Percentiles rank a stretch among this genome's conserved stretches.
phyloP scores from a whole-genome alignment of 2,888 invertebrate genomes.

The Ophioninae sp. region DNA sequence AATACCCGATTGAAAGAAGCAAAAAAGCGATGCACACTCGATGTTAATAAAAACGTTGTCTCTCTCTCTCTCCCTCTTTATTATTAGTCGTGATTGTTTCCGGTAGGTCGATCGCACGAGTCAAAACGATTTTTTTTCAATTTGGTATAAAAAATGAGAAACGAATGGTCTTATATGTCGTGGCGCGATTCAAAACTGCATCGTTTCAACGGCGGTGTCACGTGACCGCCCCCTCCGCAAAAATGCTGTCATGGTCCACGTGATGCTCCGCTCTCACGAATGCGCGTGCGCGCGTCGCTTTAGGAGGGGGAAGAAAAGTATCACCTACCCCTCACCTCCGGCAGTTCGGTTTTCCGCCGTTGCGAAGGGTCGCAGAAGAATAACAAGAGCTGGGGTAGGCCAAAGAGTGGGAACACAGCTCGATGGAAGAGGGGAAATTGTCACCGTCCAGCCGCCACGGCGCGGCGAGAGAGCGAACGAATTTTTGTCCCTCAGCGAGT shows the following conservation, averaged over 20 bases:
- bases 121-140: background rate
- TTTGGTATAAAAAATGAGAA: background rate
- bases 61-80: background rate
- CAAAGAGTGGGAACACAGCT: background rate
- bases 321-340: background rate
- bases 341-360: conserved; percentile 14
- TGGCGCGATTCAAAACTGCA: conserved; percentile 42
- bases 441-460: conserved; percentile 12
- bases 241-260: conserved; percentile 46
- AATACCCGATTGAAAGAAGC: background rate
- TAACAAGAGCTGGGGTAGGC: conserved; percentile 16
- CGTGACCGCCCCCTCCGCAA: conserved; percentile 40
- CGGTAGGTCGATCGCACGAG: background rate
- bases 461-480: conserved; percentile 13
- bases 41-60: background rate
- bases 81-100: background rate
- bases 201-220: conserved; percentile 44
- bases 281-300: conserved; percentile 16
- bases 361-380: background rate
- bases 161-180: too few relatives aligned
- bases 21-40: background rate
- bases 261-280: conserved; percentile 44
- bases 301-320: conserved; percentile 9
- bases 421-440: background rate
- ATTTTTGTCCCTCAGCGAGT: conserved; percentile 8